Conservation (phyloP, 2,113 vertebrate genomes). For the Malaclemys terrapin region DNA sequence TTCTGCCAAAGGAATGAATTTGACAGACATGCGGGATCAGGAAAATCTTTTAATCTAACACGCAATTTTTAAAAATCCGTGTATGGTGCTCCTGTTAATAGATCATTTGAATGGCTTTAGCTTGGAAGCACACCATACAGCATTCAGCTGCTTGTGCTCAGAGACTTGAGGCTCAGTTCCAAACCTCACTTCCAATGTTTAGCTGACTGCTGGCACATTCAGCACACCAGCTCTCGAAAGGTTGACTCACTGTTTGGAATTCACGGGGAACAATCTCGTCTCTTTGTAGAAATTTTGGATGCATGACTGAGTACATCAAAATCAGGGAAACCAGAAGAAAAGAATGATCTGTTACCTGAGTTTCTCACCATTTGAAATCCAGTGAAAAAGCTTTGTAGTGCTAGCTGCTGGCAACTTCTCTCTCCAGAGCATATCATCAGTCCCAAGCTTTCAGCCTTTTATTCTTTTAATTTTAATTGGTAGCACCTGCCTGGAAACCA, state of each 20-base stretch:
- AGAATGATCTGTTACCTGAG: slow-evolving; percentile 66
- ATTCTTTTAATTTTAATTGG: slow-evolving; percentile 77
- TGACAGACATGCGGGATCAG: not conserved
- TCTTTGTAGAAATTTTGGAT: slow-evolving; percentile 70
- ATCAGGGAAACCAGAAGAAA: slow-evolving; percentile 67
- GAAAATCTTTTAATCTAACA: not conserved
- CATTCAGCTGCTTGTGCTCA: not conserved
- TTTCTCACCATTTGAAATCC: slow-evolving; percentile 68
- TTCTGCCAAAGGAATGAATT: slow-evolving; percentile 3
- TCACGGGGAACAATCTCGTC: slow-evolving; percentile 41
- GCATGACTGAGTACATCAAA: slow-evolving; percentile 56
- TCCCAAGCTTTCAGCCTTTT: slow-evolving; percentile 52
- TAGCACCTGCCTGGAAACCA: slow-evolving; percentile 71
- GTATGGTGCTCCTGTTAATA: not conserved
- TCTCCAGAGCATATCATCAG: slow-evolving; percentile 65
- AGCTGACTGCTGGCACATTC: slow-evolving; percentile 56
- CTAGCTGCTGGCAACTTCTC: slow-evolving; percentile 68
- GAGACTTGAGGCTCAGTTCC: slow-evolving; percentile 18
- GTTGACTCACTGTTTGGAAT: slow-evolving; percentile 45
- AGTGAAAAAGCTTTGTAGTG: slow-evolving; percentile 67
- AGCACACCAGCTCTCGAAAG: slow-evolving; percentile 47
- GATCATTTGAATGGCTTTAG: not conserved
- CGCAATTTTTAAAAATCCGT: not conserved
- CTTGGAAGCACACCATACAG: not conserved
- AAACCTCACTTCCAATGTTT: slow-evolving; percentile 22